These are phyloP conservation scores for Agrypnus murinus DNA, from an alignment of 2,888 invertebrate genomes.

Conservation along the genomic window DNA sequence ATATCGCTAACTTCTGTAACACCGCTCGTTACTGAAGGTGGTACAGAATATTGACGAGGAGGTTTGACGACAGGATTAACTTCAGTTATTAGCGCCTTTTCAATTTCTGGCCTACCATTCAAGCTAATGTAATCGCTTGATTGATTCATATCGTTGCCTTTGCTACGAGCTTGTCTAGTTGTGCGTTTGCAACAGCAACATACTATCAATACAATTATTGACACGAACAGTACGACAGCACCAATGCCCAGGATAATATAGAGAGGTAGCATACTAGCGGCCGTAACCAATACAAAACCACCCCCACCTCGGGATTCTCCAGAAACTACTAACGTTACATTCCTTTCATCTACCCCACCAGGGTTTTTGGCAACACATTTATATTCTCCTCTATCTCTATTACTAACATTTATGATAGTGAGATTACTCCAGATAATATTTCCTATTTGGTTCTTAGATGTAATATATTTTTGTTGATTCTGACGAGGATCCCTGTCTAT, in stretches of 20 bases:
- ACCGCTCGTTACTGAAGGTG: conserved; percentile 81
- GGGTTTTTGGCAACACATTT: conserved; percentile 87
- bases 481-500: conserved; percentile 74
- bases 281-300: conserved; percentile 52
- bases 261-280: conserved; percentile 63
- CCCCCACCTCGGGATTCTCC: conserved; percentile 64
- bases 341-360: conserved; percentile 86
- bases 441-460: conserved; percentile 62
- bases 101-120: conserved; percentile 88
- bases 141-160: conserved; percentile 63
- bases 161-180: conserved; percentile 55
- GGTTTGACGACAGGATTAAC: conserved; percentile 91
- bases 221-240: conserved; percentile 71
- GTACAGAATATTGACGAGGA: conserved; percentile 84
- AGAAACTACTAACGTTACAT: conserved; percentile 77
- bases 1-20: conserved; percentile 88
- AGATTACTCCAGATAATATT: conserved; percentile 75
- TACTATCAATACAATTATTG: conserved; percentile 70
- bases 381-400: conserved; percentile 74
- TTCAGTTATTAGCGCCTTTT: conserved; percentile 88
- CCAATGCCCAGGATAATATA: conserved; percentile 72
- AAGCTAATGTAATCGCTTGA: conserved; percentile 76
- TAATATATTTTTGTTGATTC: conserved; percentile 70
- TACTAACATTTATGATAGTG: conserved; percentile 72
- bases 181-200: conserved; percentile 66